phyloP scores from a whole-genome alignment of 2,888 invertebrate species.

The Xestia rhomboidea region DNA sequence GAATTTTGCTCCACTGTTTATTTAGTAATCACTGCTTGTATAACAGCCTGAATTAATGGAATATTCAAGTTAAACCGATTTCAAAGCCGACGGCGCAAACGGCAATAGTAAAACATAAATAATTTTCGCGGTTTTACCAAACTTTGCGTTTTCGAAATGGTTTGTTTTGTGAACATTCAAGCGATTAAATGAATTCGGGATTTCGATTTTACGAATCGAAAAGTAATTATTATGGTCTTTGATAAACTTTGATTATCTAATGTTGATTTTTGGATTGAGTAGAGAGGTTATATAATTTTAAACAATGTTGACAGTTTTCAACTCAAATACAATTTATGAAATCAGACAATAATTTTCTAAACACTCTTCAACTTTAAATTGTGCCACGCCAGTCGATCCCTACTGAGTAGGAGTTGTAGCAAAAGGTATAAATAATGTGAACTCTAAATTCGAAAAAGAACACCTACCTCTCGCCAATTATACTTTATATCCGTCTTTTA shows the following conservation, averaged over 20 bases:
- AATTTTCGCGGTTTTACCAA: constrained; percentile 71
- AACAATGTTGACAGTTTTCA: constrained; percentile 23
- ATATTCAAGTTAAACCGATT: constrained; percentile 84
- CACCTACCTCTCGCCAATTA: not conserved
- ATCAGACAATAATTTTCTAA: not conserved
- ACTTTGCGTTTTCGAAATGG: constrained; percentile 68
- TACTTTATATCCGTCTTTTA: not conserved
- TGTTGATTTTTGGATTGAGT: constrained; percentile 41
- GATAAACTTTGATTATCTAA: constrained; percentile 45
- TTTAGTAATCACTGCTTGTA: constrained; percentile 83
- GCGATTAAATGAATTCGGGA: constrained; percentile 80
- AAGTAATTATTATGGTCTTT: constrained; percentile 60
- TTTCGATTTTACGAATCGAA: constrained; percentile 60
- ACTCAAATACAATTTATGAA: not conserved
- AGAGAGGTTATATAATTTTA: constrained; percentile 33
- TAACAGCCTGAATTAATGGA: constrained; percentile 85
- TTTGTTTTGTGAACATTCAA: constrained; percentile 80
- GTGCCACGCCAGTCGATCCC: not conserved
- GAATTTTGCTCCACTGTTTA: constrained; percentile 79
- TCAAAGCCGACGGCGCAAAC: constrained; percentile 68
- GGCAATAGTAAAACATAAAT: constrained; percentile 76
- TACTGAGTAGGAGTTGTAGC: not conserved
- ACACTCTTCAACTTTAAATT: not conserved
- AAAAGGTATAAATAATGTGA: not conserved
- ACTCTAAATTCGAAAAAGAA: not conserved